Percentiles rank a stretch among this genome's conserved stretches.
phyloP scores from a whole-genome alignment of 2,113 vertebrate species.

The Pomatorhinus ruficollis region DNA sequence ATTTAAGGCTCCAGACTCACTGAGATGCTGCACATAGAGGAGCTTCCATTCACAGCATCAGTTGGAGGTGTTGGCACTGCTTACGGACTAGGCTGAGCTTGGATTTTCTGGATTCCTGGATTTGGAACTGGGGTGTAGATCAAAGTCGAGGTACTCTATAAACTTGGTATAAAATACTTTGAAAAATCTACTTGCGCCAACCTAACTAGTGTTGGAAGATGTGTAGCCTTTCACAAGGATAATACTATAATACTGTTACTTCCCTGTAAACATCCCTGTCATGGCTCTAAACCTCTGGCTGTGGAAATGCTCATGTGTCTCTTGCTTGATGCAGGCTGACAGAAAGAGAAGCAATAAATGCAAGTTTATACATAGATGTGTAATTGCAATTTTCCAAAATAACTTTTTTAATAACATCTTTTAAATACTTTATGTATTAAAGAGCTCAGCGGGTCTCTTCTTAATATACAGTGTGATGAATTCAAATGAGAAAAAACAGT shows the following conservation, averaged over 20 bases:
- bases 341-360: not conserved
- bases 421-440: conserved; percentile 11
- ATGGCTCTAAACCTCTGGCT: not conserved
- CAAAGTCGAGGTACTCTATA: not conserved
- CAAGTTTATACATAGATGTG: not conserved
- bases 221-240: not conserved
- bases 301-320: not conserved
- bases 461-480: conserved; percentile 45
- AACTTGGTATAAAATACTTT: not conserved
- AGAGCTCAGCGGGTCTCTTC: not conserved
- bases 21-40: not conserved
- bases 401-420: conserved; percentile 39
- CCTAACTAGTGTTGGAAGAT: not conserved
- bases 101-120: not conserved
- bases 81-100: not conserved
- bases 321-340: not conserved
- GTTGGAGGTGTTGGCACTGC: not conserved
- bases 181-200: not conserved
- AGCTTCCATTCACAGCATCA: accelerated
- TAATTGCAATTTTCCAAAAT: conserved; percentile 20
- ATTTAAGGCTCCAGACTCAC: not conserved
- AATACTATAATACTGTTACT: not conserved
- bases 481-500: conserved; percentile 30
- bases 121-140: not conserved
- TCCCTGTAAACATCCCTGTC: not conserved